Evolutionary conservation across 2,888 invertebrate species (phyloP).

Genomic region (Miltochrista miniata): DNA sequence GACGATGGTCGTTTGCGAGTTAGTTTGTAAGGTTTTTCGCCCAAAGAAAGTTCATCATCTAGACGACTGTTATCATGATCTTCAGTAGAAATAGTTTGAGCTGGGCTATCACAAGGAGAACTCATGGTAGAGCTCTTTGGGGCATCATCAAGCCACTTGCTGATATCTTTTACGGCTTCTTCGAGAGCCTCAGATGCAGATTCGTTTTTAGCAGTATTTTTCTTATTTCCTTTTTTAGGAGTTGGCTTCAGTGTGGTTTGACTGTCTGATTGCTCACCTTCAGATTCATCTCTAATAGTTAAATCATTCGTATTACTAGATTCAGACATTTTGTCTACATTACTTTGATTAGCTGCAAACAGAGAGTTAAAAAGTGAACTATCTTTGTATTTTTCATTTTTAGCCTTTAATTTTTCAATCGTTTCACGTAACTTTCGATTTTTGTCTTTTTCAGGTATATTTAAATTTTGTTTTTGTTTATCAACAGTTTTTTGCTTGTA

Average conservation of each 20-base stretch:
- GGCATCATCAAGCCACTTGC: conserved; percentile 94
- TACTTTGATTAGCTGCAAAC: conserved; percentile 55
- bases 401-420: conserved; percentile 86
- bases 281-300: conserved; percentile 46
- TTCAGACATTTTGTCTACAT: conserved; percentile 46
- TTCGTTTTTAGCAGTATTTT: conserved; percentile 79
- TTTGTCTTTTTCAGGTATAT: conserved; percentile 74
- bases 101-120: conserved; percentile 91
- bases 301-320: conserved; percentile 49
- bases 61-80: conserved; percentile 80
- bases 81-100: conserved; percentile 85
- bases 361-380: conserved; percentile 59
- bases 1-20: conserved; percentile 77
- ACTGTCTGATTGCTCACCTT: conserved; percentile 46
- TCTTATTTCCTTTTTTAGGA: conserved; percentile 66
- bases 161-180: conserved; percentile 93
- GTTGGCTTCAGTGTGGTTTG: conserved; percentile 48
- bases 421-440: conserved; percentile 81
- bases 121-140: conserved; percentile 90
- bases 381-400: conserved; percentile 82
- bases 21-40: conserved; percentile 68
- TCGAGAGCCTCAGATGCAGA: conserved; percentile 81
- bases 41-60: conserved; percentile 69
- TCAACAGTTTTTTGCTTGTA: conserved; percentile 70
- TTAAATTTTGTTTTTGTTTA: conserved; percentile 64